Evolutionary conservation across 2,888 invertebrate genomes (phyloP).

Genomic region (Pollenia angustigena): DNA sequence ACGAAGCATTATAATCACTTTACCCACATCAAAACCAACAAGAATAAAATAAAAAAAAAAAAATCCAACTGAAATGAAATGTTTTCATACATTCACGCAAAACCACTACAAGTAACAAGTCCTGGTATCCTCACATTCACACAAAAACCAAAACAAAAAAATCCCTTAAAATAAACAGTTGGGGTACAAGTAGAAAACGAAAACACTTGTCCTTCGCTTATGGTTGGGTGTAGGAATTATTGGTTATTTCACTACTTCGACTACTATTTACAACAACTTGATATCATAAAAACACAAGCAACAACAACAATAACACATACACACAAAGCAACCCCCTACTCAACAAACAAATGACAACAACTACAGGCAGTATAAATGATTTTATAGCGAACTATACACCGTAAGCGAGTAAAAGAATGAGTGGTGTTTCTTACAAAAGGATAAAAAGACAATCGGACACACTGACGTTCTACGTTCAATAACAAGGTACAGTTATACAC

Average conservation of each 20-base stretch:
- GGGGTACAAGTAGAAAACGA: constrained; percentile 25
- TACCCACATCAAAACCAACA: constrained; percentile 71
- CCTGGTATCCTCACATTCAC: constrained; percentile 17
- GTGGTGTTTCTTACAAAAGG: constrained; percentile 57
- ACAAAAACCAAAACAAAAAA: background rate
- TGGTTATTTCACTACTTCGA: constrained; percentile 66
- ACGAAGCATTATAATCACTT: constrained; percentile 73
- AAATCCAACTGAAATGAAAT: constrained; percentile 54
- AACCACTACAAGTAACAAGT: constrained; percentile 57
- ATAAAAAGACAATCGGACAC: background rate
- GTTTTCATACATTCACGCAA: constrained; percentile 46
- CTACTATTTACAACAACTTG: constrained; percentile 54
- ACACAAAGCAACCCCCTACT: constrained; percentile 56
- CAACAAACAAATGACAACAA: constrained; percentile 40
- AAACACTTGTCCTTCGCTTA: constrained; percentile 69
- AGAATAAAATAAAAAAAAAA: constrained; percentile 43
- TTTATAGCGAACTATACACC: constrained; percentile 37
- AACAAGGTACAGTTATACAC: constrained; percentile 66
- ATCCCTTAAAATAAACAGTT: background rate
- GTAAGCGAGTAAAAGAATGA: constrained; percentile 12
- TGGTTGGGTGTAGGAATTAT: constrained; percentile 50
- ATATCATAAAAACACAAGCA: too few species aligned
- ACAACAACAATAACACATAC: constrained; percentile 22
- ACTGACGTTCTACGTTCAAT: background rate
- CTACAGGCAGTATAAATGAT: constrained; percentile 54